Percentiles rank a stretch among this genome's conserved stretches.
Conservation (phyloP, 92 coral and sea anemone species). For the Heliopora coerulea region DNA sequence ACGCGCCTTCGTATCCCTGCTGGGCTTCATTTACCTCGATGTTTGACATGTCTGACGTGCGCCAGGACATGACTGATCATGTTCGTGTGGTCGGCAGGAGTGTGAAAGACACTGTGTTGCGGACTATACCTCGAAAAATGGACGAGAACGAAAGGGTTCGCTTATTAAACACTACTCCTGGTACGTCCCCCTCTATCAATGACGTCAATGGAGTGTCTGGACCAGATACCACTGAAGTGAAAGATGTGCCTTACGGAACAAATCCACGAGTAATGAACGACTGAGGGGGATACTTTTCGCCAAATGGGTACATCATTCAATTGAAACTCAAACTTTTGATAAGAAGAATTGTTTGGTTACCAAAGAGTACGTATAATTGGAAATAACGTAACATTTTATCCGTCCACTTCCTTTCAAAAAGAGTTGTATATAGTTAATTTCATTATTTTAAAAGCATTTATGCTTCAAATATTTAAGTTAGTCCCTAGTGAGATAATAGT, state of each 20-base stretch:
- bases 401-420: too few species aligned
- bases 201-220: not conserved
- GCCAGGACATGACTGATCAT: conserved; percentile 82
- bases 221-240: not conserved
- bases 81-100: conserved; percentile 76
- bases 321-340: too few species aligned
- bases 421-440: too few species aligned
- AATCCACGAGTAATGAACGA: not conserved
- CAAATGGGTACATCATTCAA: too few species aligned
- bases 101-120: conserved; percentile 72
- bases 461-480: too few species aligned
- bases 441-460: too few species aligned
- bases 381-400: too few species aligned
- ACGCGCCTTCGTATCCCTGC: conserved; percentile 86
- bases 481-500: too few species aligned
- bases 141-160: conserved; percentile 27
- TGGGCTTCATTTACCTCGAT: conserved; percentile 85
- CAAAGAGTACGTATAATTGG: too few species aligned
- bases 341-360: too few species aligned
- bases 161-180: conserved; percentile 19
- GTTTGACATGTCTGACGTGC: conserved; percentile 92
- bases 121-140: conserved; percentile 44
- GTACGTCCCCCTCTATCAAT: conserved; percentile 12
- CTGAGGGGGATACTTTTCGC: not conserved
- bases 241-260: not conserved